Conservation (phyloP, 23 tunicate species). For the Clavelina lepadiformis region DNA sequence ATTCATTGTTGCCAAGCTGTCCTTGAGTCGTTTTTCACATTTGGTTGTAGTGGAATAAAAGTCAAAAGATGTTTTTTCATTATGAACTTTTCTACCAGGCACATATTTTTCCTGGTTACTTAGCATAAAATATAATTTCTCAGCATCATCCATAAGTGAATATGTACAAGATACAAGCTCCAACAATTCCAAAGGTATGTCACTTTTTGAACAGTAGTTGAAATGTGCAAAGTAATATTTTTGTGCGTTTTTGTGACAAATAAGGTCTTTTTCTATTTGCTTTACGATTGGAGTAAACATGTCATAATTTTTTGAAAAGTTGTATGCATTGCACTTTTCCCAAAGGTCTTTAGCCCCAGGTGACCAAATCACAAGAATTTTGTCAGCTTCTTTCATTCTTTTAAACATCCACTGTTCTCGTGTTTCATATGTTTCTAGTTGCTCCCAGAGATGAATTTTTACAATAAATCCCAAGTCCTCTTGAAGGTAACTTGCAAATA, state of each 20-base stretch:
- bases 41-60: too few relatives aligned
- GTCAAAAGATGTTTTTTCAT: too few relatives aligned
- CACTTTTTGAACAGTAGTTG: conserved; percentile 4
- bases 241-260: conserved; percentile 1
- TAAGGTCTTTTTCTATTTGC: conserved; percentile 12
- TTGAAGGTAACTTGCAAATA: not conserved
- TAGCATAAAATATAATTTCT: too few relatives aligned
- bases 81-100: too few relatives aligned
- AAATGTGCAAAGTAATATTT: conserved; percentile 26
- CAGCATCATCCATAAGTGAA: too few relatives aligned
- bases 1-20: too few relatives aligned
- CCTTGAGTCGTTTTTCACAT: too few relatives aligned
- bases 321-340: conserved; percentile 7
- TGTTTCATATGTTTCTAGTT: not conserved
- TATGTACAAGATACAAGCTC: too few relatives aligned
- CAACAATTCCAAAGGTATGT: conserved; percentile 1
- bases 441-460: conserved; percentile 21
- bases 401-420: conserved; percentile 15
- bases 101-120: too few relatives aligned
- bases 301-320: too few relatives aligned
- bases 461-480: conserved; percentile 11
- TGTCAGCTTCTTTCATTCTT: conserved; percentile 15
- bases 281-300: conserved; percentile 14
- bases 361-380: conserved; percentile 34
- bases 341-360: conserved; percentile 26